Evolutionary conservation across 1,140 invertebrate species (phyloP), one percentile per base, ranked within the genome.

Genomic region (Sycobia sp.): DNA sequence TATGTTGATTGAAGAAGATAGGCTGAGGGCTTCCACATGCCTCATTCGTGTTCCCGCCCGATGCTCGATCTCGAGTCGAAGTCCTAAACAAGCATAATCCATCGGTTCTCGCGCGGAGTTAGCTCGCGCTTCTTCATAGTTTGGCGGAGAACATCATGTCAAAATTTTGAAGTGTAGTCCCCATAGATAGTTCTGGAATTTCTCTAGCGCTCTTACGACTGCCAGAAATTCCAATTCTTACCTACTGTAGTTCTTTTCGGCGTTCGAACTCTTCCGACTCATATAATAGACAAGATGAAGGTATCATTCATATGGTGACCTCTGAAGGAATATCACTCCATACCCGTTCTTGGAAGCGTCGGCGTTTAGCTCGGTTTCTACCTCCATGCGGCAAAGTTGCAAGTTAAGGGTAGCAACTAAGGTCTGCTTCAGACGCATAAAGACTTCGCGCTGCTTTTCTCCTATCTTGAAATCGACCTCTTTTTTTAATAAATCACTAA

Each of bases 401-500:
- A 32, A 11, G 5, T 7, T 11, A 9, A 7, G 23, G 1, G 10
- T 34, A 8, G 18, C 23, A 22, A 16, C 16, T 2, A 58, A 32
- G 9, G 44, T 46, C 38, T 18, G 23, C 47, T 51, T 59, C 38
- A 66, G 23, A 10, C 23, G 29, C 8, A 18, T 41, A 34, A 61
- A 58, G n/a, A 27, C 43, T 1, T 32, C 14, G 11, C 32, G 3
- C 34, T 64, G 46, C 3, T 43, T 22, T 3, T 39, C 16, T 22
- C 38, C 29, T 4, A 11, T 32, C 29, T 11, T 4, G 29, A 32
- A 32, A 4, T 7, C 4, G 4, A 32, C 29, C 4, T 11, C 29
- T n/a, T n/a, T n/a, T 11, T 32, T 32, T 11, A 32, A 11, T 13
- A 68, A n/a, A 43, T 68, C 57, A 2, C 51, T 53, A 1, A 68